Evolutionary conservation across 1,140 invertebrate species (phyloP).

Genomic region (Drosophila teissieri): DNA sequence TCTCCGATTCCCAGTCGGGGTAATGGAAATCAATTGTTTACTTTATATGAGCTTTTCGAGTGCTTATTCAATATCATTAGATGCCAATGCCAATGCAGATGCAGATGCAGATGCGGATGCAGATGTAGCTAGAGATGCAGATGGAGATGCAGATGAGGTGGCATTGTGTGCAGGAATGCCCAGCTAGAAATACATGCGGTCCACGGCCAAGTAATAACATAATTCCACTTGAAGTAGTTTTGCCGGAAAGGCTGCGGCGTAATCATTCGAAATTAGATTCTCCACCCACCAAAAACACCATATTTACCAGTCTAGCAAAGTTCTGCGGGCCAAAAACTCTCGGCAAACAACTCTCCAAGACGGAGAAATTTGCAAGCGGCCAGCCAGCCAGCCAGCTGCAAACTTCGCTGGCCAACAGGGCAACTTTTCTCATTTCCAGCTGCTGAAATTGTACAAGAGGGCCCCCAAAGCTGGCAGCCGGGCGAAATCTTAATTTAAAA

Average conservation of each 20-base stretch:
- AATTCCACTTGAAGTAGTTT: constrained; percentile 21
- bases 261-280: constrained; percentile 49
- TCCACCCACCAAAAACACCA: constrained; percentile 2
- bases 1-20: constrained; percentile 42
- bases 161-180: too few species aligned
- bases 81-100: constrained; percentile 6
- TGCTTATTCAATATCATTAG: constrained; percentile 83
- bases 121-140: too few species aligned
- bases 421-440: constrained; percentile 60
- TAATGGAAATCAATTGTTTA: constrained; percentile 82
- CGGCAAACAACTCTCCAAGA: constrained; percentile 53
- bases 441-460: constrained; percentile 47
- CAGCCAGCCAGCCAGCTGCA: constrained; percentile 29
- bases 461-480: constrained; percentile 6
- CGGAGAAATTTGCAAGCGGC: constrained; percentile 44
- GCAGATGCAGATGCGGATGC: too few species aligned
- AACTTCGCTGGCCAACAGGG: constrained; percentile 38
- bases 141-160: constrained; percentile 38
- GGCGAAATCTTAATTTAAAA: constrained; percentile 79
- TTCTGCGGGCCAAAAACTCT: constrained; percentile 48
- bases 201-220: constrained; percentile 31
- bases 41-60: constrained; percentile 81
- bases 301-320: constrained; percentile 33
- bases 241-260: background rate
- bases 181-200: background rate